Percentiles rank a stretch among this genome's conserved stretches.
phyloP scores from a whole-genome alignment of 2,113 vertebrate species.

The Odontesthes bonariensis region DNA sequence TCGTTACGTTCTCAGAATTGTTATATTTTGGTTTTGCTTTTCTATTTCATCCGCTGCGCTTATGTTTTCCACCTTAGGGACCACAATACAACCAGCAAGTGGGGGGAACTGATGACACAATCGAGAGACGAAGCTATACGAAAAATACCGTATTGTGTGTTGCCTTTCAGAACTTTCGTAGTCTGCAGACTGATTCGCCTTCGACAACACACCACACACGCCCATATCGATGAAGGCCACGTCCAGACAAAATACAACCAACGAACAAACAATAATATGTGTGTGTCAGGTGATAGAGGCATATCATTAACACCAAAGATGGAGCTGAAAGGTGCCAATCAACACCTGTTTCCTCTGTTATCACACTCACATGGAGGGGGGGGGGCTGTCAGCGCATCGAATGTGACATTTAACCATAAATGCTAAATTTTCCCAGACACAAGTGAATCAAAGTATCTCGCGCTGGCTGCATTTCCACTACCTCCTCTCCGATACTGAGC shows the following conservation, averaged over 20 bases:
- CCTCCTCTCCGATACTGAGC: conserved; percentile 22
- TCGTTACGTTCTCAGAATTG: no score
- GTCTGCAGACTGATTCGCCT: neutral
- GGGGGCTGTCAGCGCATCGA: conserved; percentile 21
- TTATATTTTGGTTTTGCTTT: no score
- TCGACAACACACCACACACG: neutral
- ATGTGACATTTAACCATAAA: conserved; percentile 46
- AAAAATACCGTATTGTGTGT: neutral
- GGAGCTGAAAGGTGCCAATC: conserved; percentile 58
- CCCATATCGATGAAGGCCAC: conserved; percentile 2
- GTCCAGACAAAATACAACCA: conserved; percentile 38
- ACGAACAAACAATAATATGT: conserved; percentile 46
- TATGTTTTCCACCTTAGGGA: no score
- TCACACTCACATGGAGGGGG: neutral
- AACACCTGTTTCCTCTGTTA: conserved; percentile 62
- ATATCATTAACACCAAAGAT: conserved; percentile 63
- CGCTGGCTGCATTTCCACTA: neutral
- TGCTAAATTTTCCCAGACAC: neutral
- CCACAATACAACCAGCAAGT: no score
- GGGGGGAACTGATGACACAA: no score
- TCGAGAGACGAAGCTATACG: no score
- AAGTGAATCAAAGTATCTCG: conserved; percentile 5
- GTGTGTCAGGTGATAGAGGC: conserved; percentile 46
- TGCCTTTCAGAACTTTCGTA: neutral
- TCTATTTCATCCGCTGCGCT: no score